Base-by-base conservation (phyloP, 2,113 vertebrate genomes). In the Lepus europaeus region DNA sequence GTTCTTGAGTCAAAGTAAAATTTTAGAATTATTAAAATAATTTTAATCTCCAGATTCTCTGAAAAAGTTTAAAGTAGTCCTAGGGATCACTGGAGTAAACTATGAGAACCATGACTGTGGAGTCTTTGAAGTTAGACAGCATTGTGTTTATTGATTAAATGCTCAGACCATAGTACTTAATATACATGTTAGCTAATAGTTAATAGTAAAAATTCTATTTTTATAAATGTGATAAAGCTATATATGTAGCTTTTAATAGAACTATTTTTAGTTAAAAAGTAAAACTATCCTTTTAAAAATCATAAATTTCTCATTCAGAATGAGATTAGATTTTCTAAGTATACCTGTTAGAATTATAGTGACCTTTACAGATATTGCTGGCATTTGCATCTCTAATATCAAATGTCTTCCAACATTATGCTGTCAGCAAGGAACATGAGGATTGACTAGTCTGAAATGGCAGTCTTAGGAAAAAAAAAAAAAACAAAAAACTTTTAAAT, bases 281-380 rank as follows among this genome's bases (percentile, higher is more conserved):
- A 93, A 33, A 94, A n/a, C n/a, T 87, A 13, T 73, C 80, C 23
- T 2, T 36, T 36, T 36, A 36, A 36, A 36, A 36, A 36, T 36
- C 36, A 36, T 36, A 36, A 36, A 36, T 36, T 36, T 36, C 36
- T 36, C 36, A 36, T 36, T 36, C 3, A 36, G 36, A 36, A 36
- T 36, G 36, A 36, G 36, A 36, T 36, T 36, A 36, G 69, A 7
- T 92, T 95, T 97, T 94, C 69, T 96, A 70, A 96, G 77, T 94
- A 77, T 84, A 92, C 36, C 66, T 92, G n/a, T 93, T 97, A 84
- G 95, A 96, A 73, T 89, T 96, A 73, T 74, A 92, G 27, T 93
- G 95, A 96, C 91, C 94, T 97, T 97, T 97, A 95, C 66, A 95
- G 63, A 89, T 96, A 88, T 85, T 96, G 51, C 61, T 97, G 97